Base-by-base conservation (phyloP, 2,888 invertebrate genomes). In the Cerastoderma edule region DNA sequence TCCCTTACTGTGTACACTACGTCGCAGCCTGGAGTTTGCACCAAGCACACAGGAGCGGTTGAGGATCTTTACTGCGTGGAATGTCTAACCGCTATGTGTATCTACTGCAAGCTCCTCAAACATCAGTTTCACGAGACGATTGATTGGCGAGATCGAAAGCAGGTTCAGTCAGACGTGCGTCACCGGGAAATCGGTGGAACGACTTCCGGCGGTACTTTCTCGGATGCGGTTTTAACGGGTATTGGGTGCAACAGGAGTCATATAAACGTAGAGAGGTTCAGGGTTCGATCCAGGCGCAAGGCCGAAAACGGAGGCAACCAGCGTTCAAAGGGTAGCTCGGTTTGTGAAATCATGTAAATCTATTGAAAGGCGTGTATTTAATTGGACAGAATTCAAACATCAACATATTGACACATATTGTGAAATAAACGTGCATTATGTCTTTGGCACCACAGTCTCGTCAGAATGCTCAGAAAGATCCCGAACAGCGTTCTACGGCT, bases 91-190 rank as follows among this genome's bases (percentile, higher is more conserved):
- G 50, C 50, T 10, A 27, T 50, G 19, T 50, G 50, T 10, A 50
- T 50, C 24, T 50, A 50, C 24, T 50, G 50, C 24, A 50, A 50
- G 5, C 22, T 50, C 1, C 50, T 50, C 5, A 22, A 2, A 50
- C 50, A 50, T 22, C 50, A 50, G 24, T 50, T 50, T 50, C 50
- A 50, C 50, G 50, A 50, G 22, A 50, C 50, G 22, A 50, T 50
- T 50, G 50, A 50, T 22, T 50, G 24, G 1, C 2, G 8, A 24
- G 50, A 50, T 22, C 19, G n/a, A 22, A 1, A 50, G 1, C 19
- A 50, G 10, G 2, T 24, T 50, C 2, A 50, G 24, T 2, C 50
- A 50, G 50, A 50, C 1, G 22, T 24, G 24, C n/a, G 8, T 50
- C 22, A 22, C 22, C 24, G 50, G 24, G n/a, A 22, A 24, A n/a